Base-by-base conservation (phyloP, 2,113 vertebrate genomes). In the Mesocricetus auratus region DNA sequence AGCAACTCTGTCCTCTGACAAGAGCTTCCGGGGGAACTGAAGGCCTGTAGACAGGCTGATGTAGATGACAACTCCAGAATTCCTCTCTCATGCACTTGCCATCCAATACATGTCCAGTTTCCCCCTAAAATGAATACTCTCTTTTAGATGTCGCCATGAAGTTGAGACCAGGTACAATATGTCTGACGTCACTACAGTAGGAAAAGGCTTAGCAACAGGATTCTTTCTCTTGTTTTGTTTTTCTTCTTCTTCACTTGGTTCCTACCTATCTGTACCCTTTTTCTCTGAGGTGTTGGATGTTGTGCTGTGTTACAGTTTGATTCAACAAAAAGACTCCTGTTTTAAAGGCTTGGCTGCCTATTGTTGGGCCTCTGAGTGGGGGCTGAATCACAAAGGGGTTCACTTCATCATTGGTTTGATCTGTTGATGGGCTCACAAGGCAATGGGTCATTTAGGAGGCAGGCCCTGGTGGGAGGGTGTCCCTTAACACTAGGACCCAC, bases 21-120 rank as follows among this genome's bases (percentile, higher is more conserved):
- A 87, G 90, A 83, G 26, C 71, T 86, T 47, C 53, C 7, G 10
- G 29, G 60, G 50, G n/a, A 39, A 78, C 78, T 89, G 92, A 81
- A 86, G 66, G 96, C 56, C 45, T 36, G 92, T 58, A 69, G 79
- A 6, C 26, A 58, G 45, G 92, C 21, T 29, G 33, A 62, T 89
- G 5, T 68, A 64, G 71, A 89, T 42, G 29, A 86, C 93, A 93
- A 78, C 12, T 89, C 33, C 47, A 78, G 33, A 79, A 94, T 78
- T 13, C 22, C 45, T 60, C 47, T 45, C 50, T 42, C 7, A 22
- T 36, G 45, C 69, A 16, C 22, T 86, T 96, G 69, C 45, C n/a
- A 81, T 89, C 82, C n/a, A 89, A 53, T 33, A 75, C 3, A 56
- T 42, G 11, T 24, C 33, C 50, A 60, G 33, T 85, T 75, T 79